Evolutionary conservation across 2,888 invertebrate species (phyloP), one percentile per base, ranked within the genome.

Genomic region (Diarsia mendica): DNA sequence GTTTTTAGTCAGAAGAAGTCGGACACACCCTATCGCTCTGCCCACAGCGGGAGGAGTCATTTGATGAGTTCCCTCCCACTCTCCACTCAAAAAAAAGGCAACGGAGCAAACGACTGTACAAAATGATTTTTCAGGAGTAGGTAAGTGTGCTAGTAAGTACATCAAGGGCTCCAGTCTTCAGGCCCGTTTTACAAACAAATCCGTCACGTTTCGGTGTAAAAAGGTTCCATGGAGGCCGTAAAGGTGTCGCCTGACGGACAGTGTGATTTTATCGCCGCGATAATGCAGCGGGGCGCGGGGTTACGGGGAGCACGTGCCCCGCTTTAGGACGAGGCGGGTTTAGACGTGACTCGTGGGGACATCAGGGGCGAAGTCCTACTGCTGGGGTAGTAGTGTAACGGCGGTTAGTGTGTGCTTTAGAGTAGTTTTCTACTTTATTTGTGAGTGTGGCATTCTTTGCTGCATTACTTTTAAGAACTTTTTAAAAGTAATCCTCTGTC

Each of bases 251-350:
- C 74, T 64, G 79, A 72, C 79, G 84, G 82, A 84, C 86, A 80
- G 86, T 75, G 82, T 75, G 87, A 87, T 84, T 85, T 87, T 86
- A 86, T 87, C 82, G 86, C 63, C 39, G 65, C 68, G 83, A 87
- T 87, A 85, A 85, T 85, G 74, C 82, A 72, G 49, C 60, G 66
- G 46, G 46, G 46, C 20, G 48, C 58, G 67, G 79, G 74, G 80
- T 87, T 80, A 77, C 71, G 66, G 63, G 74, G 63, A 48, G 65
- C 65, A 83, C 84, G 84, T 85, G 83, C 67, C 66, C 60, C 80
- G 83, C 73, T 83, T 86, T 75, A 60, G 10, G 68, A 83, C 18
- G 9, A 58, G 72, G 51, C 74, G 80, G 48, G 65, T 73, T 58
- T 65, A 83, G 39, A 82, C 84, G 87, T 84, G 85, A 70, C 84